Evolutionary conservation across 2,888 invertebrate genomes (phyloP).

Genomic region (Eristalis intricaria): DNA sequence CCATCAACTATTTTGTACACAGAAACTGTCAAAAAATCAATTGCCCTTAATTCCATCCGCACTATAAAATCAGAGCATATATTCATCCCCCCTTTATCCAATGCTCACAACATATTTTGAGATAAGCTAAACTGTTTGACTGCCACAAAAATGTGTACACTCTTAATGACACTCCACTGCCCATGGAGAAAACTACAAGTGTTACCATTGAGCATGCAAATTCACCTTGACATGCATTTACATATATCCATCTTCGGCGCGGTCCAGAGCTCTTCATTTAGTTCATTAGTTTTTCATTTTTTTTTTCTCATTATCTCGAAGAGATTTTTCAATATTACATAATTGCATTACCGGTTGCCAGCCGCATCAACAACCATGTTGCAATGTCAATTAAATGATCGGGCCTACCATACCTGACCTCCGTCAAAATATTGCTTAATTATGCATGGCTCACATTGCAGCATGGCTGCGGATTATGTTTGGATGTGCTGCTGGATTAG

Average conservation of each 20-base stretch:
- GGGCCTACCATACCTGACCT: slow-evolving; percentile 13
- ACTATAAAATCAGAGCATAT: too few relatives aligned
- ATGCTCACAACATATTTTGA: too few relatives aligned
- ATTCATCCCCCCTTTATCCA: too few relatives aligned
- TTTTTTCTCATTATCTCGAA: neutral
- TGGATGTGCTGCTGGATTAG: too few relatives aligned
- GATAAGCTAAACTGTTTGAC: too few relatives aligned
- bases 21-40: too few relatives aligned
- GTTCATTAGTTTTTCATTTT: neutral
- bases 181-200: neutral
- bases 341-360: slow-evolving; percentile 11
- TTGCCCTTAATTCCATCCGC: too few relatives aligned
- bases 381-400: slow-evolving; percentile 31
- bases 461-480: neutral
- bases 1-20: too few relatives aligned
- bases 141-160: neutral
- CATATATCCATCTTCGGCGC: neutral
- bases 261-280: neutral
- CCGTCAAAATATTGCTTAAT: slow-evolving; percentile 38
- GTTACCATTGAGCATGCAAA: neutral
- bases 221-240: neutral
- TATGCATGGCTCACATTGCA: neutral
- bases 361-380: slow-evolving; percentile 7
- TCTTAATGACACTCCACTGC: neutral
- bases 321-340: neutral